These are phyloP conservation scores for Proteles cristata DNA, from an alignment of 2,113 vertebrate genomes.

Conservation along the genomic window DNA sequence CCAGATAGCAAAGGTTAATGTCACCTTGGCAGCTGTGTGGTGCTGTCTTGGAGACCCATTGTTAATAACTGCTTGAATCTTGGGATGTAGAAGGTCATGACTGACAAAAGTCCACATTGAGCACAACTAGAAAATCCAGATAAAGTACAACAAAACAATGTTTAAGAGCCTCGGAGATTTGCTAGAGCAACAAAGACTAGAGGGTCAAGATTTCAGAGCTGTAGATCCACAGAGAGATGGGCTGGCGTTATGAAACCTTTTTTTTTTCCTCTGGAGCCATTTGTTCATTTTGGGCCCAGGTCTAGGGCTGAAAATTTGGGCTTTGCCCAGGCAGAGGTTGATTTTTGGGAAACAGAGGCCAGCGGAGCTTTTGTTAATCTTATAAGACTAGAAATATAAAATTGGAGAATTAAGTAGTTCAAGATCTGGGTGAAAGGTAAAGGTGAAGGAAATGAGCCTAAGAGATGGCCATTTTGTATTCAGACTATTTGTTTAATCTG, in stretches of 20 bases:
- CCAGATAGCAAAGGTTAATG: not conserved
- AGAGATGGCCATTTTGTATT: not conserved
- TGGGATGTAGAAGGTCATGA: not conserved
- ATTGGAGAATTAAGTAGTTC: not conserved
- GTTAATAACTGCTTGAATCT: not conserved
- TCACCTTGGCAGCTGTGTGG: not conserved
- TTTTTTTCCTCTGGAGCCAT: not conserved
- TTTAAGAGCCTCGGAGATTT: not conserved
- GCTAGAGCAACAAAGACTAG: not conserved
- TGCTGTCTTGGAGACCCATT: not conserved
- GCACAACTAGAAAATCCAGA: not conserved
- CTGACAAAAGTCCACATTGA: not conserved
- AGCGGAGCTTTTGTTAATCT: not conserved
- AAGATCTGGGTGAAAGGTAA: not conserved
- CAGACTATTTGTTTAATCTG: not conserved
- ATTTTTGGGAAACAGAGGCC: not conserved
- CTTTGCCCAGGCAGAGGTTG: not conserved
- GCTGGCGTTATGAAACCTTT: not conserved
- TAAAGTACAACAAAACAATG: not conserved
- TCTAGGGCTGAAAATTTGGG: not conserved
- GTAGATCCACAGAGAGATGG: not conserved
- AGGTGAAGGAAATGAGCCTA: not conserved
- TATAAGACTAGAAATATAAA: not conserved
- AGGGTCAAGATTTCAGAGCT: not conserved
- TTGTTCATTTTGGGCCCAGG: not conserved